Percentiles rank a stretch among this genome's conserved stretches.
Evolutionary conservation across 2,113 vertebrate genomes (phyloP).

Genomic region (Chaetops frenatus): DNA sequence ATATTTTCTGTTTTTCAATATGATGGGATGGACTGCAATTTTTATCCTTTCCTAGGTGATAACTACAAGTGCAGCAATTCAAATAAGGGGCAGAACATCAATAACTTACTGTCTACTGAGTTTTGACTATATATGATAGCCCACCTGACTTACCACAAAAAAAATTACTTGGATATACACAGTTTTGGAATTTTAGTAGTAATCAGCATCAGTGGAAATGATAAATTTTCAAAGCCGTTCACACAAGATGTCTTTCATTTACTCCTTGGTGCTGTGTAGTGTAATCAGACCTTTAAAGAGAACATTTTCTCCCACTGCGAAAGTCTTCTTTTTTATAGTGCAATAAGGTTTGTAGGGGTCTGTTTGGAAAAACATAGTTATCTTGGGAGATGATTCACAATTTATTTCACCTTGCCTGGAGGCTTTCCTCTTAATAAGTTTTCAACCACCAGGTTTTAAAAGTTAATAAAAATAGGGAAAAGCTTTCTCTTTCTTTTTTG

Average conservation of each 20-base stretch:
- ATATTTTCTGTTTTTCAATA: neutral
- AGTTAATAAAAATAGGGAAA: neutral
- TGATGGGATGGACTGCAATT: neutral
- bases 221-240: neutral
- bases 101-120: neutral
- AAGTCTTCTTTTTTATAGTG: neutral
- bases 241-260: neutral
- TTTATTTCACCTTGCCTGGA: neutral
- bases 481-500: neutral
- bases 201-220: neutral
- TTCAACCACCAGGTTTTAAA: neutral
- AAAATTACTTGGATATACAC: neutral
- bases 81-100: neutral
- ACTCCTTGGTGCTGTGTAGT: neutral
- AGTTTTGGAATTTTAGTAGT: neutral
- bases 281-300: neutral
- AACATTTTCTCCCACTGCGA: neutral
- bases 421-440: neutral
- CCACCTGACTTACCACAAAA: neutral
- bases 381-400: neutral
- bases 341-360: neutral
- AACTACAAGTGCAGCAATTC: neutral
- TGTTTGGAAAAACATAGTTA: neutral
- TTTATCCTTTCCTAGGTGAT: neutral
- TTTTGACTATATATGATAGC: neutral